Evolutionary conservation across 2,797 vertebrate species (phyloP).

Genomic region (Ctenopoma multispine): DNA sequence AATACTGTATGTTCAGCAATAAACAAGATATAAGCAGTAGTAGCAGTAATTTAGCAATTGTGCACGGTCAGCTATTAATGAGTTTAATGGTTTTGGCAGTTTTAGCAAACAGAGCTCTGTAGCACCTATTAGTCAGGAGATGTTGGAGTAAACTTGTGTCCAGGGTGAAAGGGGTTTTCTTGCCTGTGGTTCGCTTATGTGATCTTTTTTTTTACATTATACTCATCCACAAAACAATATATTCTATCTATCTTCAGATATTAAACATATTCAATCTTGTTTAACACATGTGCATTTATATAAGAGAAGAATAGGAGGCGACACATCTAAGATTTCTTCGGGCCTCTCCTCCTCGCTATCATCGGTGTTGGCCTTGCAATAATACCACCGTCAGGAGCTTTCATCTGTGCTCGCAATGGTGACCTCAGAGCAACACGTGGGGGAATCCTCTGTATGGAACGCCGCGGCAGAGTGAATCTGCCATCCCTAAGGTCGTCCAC

Average conservation of each 20-base stretch:
- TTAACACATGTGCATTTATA: background rate
- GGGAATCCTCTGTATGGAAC: constrained; percentile 33
- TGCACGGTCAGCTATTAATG: too few relatives aligned
- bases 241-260: constrained; percentile 6
- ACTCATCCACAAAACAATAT: constrained; percentile 8
- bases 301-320: background rate
- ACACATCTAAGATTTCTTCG: constrained; percentile 35
- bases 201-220: too few relatives aligned
- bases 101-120: too few relatives aligned
- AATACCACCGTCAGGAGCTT: constrained; percentile 29
- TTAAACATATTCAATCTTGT: background rate
- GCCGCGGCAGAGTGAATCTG: constrained; percentile 47
- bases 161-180: too few relatives aligned
- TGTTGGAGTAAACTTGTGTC: too few relatives aligned
- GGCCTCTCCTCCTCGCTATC: constrained; percentile 59
- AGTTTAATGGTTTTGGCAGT: too few relatives aligned
- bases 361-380: constrained; percentile 20
- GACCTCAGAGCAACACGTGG: constrained; percentile 45
- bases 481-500: constrained; percentile 84
- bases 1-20: too few relatives aligned
- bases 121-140: too few relatives aligned
- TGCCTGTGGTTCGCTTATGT: too few relatives aligned
- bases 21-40: too few relatives aligned
- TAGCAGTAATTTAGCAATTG: too few relatives aligned
- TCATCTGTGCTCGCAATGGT: constrained; percentile 50